phyloP scores from a whole-genome alignment of 2,888 invertebrate species.

The Homarus gammarus region DNA sequence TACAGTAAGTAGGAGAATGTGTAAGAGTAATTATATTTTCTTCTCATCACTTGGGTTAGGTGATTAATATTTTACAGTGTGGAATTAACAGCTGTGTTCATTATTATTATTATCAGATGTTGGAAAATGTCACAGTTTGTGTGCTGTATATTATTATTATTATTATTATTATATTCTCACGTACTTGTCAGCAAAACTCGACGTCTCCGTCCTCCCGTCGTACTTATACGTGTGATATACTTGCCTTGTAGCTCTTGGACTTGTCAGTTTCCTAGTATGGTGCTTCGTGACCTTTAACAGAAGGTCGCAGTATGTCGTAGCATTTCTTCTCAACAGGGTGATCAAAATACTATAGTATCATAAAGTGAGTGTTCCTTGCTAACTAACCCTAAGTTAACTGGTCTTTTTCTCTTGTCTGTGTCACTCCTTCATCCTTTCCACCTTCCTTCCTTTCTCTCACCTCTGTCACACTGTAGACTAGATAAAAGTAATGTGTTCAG shows the following conservation, averaged over 20 bases:
- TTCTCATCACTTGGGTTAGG: not conserved
- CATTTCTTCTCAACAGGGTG: not conserved
- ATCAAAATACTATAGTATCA: not conserved
- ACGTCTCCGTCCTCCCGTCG: constrained; percentile 54
- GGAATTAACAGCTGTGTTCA: not conserved
- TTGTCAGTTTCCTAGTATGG: constrained; percentile 57
- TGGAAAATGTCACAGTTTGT: not conserved
- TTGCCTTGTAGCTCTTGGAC: constrained; percentile 56
- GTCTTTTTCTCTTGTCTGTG: too few relatives aligned
- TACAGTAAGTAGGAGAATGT: not conserved
- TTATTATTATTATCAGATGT: not conserved
- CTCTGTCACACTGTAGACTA: too few relatives aligned
- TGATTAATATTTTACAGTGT: not conserved
- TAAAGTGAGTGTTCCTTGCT: not conserved
- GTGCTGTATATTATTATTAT: not conserved
- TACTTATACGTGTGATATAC: constrained; percentile 66
- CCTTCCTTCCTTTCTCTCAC: too few relatives aligned
- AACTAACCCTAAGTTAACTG: not conserved
- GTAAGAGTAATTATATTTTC: not conserved
- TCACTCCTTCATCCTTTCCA: too few relatives aligned
- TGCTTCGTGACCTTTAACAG: constrained; percentile 31
- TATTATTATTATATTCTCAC: too few relatives aligned
- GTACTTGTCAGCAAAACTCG: not conserved
- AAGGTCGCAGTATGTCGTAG: not conserved
- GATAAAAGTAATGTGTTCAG: too few relatives aligned